Conservation (phyloP, 2,888 invertebrate genomes). For the Eupithecia pulchellata region DNA sequence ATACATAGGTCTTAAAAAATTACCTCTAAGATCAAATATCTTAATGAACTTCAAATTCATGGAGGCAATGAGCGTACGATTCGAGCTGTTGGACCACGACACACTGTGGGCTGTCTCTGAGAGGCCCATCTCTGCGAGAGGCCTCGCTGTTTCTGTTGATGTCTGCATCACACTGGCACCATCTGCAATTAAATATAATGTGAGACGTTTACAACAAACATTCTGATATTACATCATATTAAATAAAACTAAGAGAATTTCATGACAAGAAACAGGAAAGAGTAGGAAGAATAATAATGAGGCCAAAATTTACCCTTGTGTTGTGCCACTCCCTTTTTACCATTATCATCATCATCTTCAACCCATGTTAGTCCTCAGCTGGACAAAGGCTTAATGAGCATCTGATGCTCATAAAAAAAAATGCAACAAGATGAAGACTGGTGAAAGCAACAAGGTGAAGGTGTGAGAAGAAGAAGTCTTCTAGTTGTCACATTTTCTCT, state of each 20-base stretch:
- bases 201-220: not conserved
- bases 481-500: no score
- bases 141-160: slow-evolving; percentile 83
- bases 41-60: slow-evolving; percentile 95
- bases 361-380: no score
- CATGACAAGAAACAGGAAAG: not conserved
- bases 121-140: slow-evolving; percentile 91
- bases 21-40: slow-evolving; percentile 95
- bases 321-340: no score
- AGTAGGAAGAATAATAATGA: no score
- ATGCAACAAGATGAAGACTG: no score
- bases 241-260: not conserved
- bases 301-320: not conserved
- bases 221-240: not conserved
- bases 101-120: slow-evolving; percentile 94
- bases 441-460: no score
- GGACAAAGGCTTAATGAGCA: no score
- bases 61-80: slow-evolving; percentile 92
- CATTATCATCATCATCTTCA: no score
- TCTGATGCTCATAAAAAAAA: no score
- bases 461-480: no score
- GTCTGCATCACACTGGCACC: slow-evolving; percentile 43
- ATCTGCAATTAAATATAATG: slow-evolving; percentile 38
- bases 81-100: slow-evolving; percentile 92
- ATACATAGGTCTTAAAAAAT: slow-evolving; percentile 15